Evolutionary conservation across 2,113 vertebrate species (phyloP).

Genomic region (Haplochromis vanheusdeni): DNA sequence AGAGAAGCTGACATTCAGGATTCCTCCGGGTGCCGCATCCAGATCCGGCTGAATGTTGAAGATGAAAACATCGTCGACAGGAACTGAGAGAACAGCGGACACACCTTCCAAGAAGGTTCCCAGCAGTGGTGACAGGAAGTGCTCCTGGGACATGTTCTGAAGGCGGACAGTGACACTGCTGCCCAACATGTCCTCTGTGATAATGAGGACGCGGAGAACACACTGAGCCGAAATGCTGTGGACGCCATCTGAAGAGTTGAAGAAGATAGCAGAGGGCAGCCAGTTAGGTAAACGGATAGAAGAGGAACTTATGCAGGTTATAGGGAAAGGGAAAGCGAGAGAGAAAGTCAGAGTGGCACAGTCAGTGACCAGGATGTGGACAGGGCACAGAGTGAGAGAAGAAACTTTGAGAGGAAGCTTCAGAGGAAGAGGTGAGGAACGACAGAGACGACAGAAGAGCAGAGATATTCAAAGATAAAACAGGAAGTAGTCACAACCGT

Average conservation of each 20-base stretch:
- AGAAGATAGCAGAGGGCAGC: background rate
- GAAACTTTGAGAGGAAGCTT: background rate
- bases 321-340: background rate
- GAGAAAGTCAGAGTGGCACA: background rate
- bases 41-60: slow-evolving; percentile 97
- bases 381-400: background rate
- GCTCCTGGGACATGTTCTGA: slow-evolving; percentile 98
- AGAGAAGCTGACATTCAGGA: slow-evolving; percentile 94
- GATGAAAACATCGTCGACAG: slow-evolving; percentile 91
- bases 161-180: slow-evolving; percentile 95
- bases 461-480: background rate
- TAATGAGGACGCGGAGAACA: slow-evolving; percentile 89
- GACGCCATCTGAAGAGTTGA: slow-evolving; percentile 78
- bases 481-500: background rate
- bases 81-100: slow-evolving; percentile 84
- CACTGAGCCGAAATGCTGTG: slow-evolving; percentile 94
- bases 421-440: background rate
- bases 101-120: slow-evolving; percentile 90
- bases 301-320: background rate
- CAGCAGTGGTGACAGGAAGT: slow-evolving; percentile 89
- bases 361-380: background rate
- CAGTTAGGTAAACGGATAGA: background rate
- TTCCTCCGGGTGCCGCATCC: slow-evolving; percentile 78
- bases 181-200: slow-evolving; percentile 94
- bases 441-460: background rate